Evolutionary conservation across 2,888 invertebrate species (phyloP).

Genomic region (Tetragonisca angustula): DNA sequence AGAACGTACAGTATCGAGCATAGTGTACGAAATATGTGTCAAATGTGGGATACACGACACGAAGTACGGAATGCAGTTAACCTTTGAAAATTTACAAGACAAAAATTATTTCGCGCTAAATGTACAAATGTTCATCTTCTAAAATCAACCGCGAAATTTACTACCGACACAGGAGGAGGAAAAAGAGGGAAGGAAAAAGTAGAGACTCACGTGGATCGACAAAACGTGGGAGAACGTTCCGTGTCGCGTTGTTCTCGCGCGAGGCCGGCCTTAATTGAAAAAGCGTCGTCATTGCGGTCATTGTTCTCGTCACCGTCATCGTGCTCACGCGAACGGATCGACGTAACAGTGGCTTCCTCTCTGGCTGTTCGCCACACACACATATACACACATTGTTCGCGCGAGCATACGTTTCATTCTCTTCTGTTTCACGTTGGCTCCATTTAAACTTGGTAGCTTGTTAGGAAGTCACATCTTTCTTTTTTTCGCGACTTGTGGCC

Average conservation of each 20-base stretch:
- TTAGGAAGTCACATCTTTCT: neutral
- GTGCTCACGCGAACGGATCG: conserved; percentile 18
- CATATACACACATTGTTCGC: neutral
- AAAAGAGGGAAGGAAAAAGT: neutral
- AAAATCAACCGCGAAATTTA: conserved; percentile 4
- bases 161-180: neutral
- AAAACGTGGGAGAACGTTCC: conserved; percentile 4
- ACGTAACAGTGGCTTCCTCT: conserved; percentile 35
- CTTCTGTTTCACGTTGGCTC: neutral
- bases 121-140: too few relatives aligned
- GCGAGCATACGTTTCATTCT: neutral
- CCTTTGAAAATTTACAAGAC: too few relatives aligned
- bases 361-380: conserved; percentile 9
- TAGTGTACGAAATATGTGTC: too few relatives aligned
- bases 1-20: too few relatives aligned
- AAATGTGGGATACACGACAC: too few relatives aligned
- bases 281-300: conserved; percentile 38
- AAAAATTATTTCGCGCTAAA: too few relatives aligned
- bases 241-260: conserved; percentile 22
- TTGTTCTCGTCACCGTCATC: conserved; percentile 31
- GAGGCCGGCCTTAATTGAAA: conserved; percentile 37
- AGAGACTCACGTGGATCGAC: neutral
- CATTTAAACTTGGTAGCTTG: conserved; percentile 6
- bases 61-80: too few relatives aligned
- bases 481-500: neutral